A percentile compares a stretch with the other conserved stretches of the same genome.
These are phyloP conservation scores for Dendroctonus ponderosae DNA, from an alignment of 1,140 invertebrate genomes.

Conservation along the genomic window DNA sequence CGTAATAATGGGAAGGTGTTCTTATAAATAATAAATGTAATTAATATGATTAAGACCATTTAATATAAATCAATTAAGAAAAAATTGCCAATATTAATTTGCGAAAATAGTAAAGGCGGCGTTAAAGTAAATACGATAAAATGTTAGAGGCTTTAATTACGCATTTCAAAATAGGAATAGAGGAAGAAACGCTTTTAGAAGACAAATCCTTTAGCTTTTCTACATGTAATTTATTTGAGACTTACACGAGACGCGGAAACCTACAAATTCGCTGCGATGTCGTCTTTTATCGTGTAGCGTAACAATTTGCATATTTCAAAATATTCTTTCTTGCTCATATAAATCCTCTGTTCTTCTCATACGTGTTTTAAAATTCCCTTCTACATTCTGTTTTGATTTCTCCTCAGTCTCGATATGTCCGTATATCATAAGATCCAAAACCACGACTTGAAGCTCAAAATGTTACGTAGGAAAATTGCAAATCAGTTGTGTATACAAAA, in stretches of 20 bases:
- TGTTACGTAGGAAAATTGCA: constrained; percentile 1
- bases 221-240: constrained; percentile 21
- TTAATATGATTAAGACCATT: no score
- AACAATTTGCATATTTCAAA: constrained; percentile 26
- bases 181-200: constrained; percentile 5
- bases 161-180: no score
- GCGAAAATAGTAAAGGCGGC: no score
- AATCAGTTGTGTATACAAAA: constrained; percentile 2
- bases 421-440: constrained; percentile 21
- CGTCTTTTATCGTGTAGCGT: constrained; percentile 6
- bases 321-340: constrained; percentile 18
- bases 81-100: no score
- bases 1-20: no score
- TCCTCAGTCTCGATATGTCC: constrained; percentile 14
- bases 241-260: constrained; percentile 11
- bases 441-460: neutral
- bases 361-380: constrained; percentile 15
- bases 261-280: constrained; percentile 7
- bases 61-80: no score
- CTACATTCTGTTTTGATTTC: constrained; percentile 19
- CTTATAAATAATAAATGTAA: no score
- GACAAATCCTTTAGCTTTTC: constrained; percentile 25
- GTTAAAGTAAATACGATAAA: no score
- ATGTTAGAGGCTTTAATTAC: no score
- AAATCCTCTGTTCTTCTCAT: constrained; percentile 20